Percentiles rank a stretch among this genome's conserved stretches.
Conservation (phyloP, 2,888 invertebrate genomes). For the Thysanoteuthis rhombus region DNA sequence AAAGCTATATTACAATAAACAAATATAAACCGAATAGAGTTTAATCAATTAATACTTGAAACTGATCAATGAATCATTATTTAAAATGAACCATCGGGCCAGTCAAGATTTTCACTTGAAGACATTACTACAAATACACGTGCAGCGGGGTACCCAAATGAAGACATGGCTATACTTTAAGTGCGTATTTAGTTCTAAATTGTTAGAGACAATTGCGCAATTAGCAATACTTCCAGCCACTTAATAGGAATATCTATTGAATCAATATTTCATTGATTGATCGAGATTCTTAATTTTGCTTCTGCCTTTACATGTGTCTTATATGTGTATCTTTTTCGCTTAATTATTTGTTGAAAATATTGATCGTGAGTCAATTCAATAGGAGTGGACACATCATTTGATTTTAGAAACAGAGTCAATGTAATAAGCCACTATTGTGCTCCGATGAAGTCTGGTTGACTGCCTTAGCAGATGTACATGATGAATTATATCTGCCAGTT, state of each 20-base stretch:
- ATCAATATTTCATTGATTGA: background rate
- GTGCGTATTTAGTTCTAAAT: background rate
- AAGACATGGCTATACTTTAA: background rate
- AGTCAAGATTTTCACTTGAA: background rate
- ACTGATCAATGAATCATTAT: background rate
- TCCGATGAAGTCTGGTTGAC: background rate
- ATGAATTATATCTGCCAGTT: background rate
- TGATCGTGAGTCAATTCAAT: background rate
- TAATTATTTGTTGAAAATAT: background rate
- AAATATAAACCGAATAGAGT: background rate
- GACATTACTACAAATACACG: background rate
- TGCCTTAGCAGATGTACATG: background rate
- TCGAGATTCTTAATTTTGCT: background rate
- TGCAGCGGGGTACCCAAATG: background rate
- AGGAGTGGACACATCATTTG: background rate
- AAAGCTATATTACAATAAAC: background rate
- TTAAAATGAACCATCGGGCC: background rate
- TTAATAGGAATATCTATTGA: background rate
- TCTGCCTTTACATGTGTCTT: background rate
- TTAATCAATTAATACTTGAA: background rate
- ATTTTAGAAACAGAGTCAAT: background rate
- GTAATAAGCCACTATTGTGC: background rate
- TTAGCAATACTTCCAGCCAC: background rate
- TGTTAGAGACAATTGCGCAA: background rate
- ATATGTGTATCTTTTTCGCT: background rate